Evolutionary conservation across 2,113 vertebrate genomes (phyloP), one percentile per base, ranked within the genome.

Genomic region (Gymnorhina tibicen): DNA sequence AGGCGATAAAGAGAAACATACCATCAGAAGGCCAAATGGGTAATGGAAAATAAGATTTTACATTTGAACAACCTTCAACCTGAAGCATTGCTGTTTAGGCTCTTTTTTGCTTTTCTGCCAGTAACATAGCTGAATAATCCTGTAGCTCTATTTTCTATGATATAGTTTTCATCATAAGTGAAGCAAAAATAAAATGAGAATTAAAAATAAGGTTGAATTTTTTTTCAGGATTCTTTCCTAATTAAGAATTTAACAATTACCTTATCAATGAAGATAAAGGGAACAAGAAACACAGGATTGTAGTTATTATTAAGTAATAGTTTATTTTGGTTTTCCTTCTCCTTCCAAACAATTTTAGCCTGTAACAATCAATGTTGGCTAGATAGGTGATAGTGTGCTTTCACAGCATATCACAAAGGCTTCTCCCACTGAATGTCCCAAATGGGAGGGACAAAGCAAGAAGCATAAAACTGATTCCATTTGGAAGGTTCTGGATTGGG

Each of bases 391-490:
- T 62, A 22, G 24, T 39, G 18, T 84, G 47, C n/a, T 81, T 92
- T 84, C 64, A 76, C 16, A 88, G 35, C 8, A 22, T 60, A 49
- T 67, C 28, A 39, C 19, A 96, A 73, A 56, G 27, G 27, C 50
- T 81, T 91, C 88, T 97, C 62, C 53, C 60, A 79, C 28, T 37
- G 49, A 87, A 32, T 72, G 69, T 17, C 64, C 70, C 50, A 95
- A 88, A 94, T 26, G 18, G 6, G 18, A 70, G 8, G 35, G 22
- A 76, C 64, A 73, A 81, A 70, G 76, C 35, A 87, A 87, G 50
- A 74, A 91, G 47, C 49, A 94, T 70, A 92, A 97, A 94, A 83
- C 30, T 86, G 67, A 82, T 95, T 97, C 59, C 9, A 23, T 97
- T 97, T 32, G 63, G 80, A 93, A 95, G 28, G 42, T 80, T 93